Evolutionary conservation across 2,888 invertebrate genomes (phyloP).

Genomic region (Leptopilina drosophilae): DNA sequence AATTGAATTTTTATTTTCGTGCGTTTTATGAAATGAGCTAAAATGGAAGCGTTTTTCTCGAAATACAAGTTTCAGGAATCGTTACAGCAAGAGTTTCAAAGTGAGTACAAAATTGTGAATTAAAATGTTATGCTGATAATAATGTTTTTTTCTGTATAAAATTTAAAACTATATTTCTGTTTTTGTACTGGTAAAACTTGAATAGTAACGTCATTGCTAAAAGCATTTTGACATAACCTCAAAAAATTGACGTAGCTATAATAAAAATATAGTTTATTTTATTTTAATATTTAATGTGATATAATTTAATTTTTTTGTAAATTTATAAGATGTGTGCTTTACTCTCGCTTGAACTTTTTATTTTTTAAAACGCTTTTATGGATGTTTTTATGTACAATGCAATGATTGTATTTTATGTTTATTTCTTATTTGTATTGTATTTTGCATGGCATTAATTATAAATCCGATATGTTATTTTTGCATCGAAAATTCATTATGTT

Average conservation of each 20-base stretch:
- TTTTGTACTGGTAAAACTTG: too few species aligned
- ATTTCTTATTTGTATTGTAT: background rate
- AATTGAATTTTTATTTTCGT: too few species aligned
- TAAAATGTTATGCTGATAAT: background rate
- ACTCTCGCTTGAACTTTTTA: background rate
- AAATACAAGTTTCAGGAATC: constrained; percentile 7
- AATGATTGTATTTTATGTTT: too few species aligned
- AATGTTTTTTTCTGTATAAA: too few species aligned
- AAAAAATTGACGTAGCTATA: background rate
- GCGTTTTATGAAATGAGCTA: background rate
- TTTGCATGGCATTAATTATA: background rate
- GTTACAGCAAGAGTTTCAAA: background rate
- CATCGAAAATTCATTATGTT: background rate
- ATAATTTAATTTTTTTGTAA: background rate
- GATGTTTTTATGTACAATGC: background rate
- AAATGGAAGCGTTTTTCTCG: background rate
- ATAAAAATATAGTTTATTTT: background rate
- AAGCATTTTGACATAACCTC: too few species aligned
- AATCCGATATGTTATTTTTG: background rate
- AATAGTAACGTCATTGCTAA: too few species aligned
- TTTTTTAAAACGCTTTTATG: background rate
- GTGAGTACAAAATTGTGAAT: background rate
- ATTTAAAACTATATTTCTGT: too few species aligned
- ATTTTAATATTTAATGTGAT: background rate
- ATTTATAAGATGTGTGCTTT: background rate